Evolutionary conservation across 2,888 invertebrate species (phyloP).

Genomic region (Pherbina coryleti): DNA sequence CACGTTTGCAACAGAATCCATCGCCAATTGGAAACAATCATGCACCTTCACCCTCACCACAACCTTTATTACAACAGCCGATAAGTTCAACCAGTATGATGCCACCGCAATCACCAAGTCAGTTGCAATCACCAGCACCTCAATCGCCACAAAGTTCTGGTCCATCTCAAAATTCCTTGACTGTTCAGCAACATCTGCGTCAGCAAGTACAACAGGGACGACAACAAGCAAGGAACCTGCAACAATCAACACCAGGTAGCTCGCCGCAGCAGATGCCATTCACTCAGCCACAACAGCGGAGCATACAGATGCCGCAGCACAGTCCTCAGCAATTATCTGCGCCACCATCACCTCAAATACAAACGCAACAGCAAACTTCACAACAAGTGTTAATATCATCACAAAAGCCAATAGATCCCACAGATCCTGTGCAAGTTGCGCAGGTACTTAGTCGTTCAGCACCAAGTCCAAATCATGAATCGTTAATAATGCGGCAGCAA

Average conservation of each 20-base stretch:
- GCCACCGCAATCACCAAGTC: constrained; percentile 66
- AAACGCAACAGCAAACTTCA: constrained; percentile 56
- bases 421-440: constrained; percentile 67
- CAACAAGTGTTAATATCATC: constrained; percentile 56
- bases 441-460: constrained; percentile 67
- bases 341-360: constrained; percentile 62
- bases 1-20: constrained; percentile 65
- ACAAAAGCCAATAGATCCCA: constrained; percentile 67
- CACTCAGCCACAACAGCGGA: constrained; percentile 64
- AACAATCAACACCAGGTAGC: constrained; percentile 41
- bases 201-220: constrained; percentile 62
- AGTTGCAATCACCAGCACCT: constrained; percentile 67
- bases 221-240: constrained; percentile 49
- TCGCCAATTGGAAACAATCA: constrained; percentile 64
- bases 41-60: constrained; percentile 62
- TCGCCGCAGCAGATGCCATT: constrained; percentile 55
- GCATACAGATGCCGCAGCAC: constrained; percentile 60
- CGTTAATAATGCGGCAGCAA: constrained; percentile 65
- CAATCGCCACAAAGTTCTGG: constrained; percentile 61
- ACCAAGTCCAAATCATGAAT: constrained; percentile 66
- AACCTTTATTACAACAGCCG: constrained; percentile 51
- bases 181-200: constrained; percentile 61
- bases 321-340: constrained; percentile 64
- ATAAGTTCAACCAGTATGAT: constrained; percentile 56
- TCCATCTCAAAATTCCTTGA: constrained; percentile 41